These are phyloP conservation scores for Cryptomyrus ogoouensis DNA, from an alignment of 2,113 vertebrate species.

Conservation along the genomic window DNA sequence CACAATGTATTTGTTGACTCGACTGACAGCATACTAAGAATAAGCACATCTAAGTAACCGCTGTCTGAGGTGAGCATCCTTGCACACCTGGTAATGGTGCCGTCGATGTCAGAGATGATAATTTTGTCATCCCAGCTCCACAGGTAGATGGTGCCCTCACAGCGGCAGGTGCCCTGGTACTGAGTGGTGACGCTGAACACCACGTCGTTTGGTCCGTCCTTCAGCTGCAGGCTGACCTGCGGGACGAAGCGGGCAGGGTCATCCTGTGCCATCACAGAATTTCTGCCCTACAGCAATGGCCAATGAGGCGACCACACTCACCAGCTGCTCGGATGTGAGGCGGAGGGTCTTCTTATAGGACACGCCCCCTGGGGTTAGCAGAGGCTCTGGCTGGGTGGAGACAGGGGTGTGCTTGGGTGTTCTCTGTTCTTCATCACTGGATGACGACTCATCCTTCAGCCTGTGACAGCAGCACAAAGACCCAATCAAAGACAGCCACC, in stretches of 20 bases:
- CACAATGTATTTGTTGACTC: neutral
- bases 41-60: neutral
- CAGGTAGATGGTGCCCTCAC: constrained; percentile 92
- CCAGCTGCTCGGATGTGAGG: constrained; percentile 88
- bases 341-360: constrained; percentile 90
- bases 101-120: constrained; percentile 93
- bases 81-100: constrained; percentile 87
- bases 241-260: neutral
- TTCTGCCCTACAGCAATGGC: neutral
- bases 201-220: constrained; percentile 85
- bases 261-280: neutral
- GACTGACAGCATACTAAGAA: neutral
- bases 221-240: constrained; percentile 83
- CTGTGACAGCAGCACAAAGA: constrained; percentile 51
- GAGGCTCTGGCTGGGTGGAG: constrained; percentile 51
- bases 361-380: constrained; percentile 50
- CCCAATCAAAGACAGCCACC: neutral
- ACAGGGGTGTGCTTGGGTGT: constrained; percentile 54
- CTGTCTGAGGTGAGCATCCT: neutral
- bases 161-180: constrained; percentile 94
- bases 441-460: constrained; percentile 83
- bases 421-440: constrained; percentile 80
- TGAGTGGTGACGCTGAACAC: constrained; percentile 95
- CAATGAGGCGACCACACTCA: constrained; percentile 48
- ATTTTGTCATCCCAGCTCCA: constrained; percentile 98